Percentiles rank a stretch among this genome's conserved stretches.
phyloP scores from a whole-genome alignment of 2,888 invertebrate genomes.

The Ischnus inquisitorius region DNA sequence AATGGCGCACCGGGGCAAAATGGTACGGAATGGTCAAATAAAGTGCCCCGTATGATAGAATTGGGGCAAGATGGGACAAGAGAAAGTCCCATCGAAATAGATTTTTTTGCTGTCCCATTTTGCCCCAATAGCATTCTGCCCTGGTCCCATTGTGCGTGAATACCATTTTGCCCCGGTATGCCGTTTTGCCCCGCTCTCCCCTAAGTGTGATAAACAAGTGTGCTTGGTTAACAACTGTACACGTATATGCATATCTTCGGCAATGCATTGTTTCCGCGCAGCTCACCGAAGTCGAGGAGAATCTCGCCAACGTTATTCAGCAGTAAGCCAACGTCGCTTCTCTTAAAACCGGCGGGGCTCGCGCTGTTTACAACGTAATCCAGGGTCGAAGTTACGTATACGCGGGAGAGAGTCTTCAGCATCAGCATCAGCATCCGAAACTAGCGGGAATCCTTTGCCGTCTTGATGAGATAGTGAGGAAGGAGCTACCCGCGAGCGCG shows the following conservation, averaged over 20 bases:
- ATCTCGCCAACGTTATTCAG: neutral
- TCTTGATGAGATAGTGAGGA: neutral
- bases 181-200: too few species aligned
- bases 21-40: too few species aligned
- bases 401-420: neutral
- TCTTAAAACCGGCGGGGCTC: conserved; percentile 25
- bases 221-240: too few species aligned
- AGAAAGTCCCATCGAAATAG: too few species aligned
- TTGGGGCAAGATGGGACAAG: too few species aligned
- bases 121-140: too few species aligned
- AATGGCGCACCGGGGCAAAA: too few species aligned
- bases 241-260: neutral
- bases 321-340: conserved; percentile 18
- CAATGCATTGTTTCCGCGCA: neutral
- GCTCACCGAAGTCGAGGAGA: neutral
- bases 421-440: conserved; percentile 9
- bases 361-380: conserved; percentile 48
- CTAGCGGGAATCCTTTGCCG: conserved; percentile 16
- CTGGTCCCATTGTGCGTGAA: too few species aligned
- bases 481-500: neutral
- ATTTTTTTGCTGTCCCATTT: too few species aligned
- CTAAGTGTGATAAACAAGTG: too few species aligned
- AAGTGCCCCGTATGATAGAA: too few species aligned
- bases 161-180: too few species aligned
- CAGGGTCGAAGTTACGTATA: neutral